Percentiles rank a stretch among this genome's conserved stretches.
phyloP scores from a whole-genome alignment of 2,888 invertebrate species.

The Hyposoter didymator region DNA sequence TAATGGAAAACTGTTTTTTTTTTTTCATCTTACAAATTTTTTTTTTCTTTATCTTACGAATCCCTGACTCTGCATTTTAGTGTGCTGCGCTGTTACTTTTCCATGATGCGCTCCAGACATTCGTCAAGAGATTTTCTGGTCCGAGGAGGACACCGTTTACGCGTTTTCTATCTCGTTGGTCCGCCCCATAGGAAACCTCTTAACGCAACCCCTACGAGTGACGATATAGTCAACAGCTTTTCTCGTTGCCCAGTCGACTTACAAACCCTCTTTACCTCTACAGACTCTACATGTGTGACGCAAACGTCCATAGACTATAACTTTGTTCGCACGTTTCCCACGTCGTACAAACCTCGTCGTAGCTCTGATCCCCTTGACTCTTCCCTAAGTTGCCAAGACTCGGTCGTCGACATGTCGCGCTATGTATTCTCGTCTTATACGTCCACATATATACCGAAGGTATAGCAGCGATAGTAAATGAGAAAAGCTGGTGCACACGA shows the following conservation, averaged over 20 bases:
- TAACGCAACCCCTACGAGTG: constrained; percentile 40
- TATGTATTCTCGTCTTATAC: constrained; percentile 25
- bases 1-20: too few relatives aligned
- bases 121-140: not conserved
- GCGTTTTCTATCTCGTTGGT: constrained; percentile 34
- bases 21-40: too few relatives aligned
- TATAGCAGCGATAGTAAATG: constrained; percentile 32
- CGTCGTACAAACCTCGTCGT: constrained; percentile 36
- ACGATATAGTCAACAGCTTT: constrained; percentile 37
- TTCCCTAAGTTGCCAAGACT: constrained; percentile 43
- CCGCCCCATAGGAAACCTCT: constrained; percentile 35
- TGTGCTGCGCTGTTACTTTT: not conserved
- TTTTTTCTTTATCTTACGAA: too few relatives aligned
- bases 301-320: constrained; percentile 5
- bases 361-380: constrained; percentile 50
- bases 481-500: constrained; percentile 26
- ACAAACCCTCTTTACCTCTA: constrained; percentile 52
- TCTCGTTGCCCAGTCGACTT: constrained; percentile 43
- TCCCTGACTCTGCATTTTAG: not conserved
- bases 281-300: not conserved
- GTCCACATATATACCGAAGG: not conserved
- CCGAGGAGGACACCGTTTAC: not conserved
- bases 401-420: constrained; percentile 52
- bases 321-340: constrained; percentile 43
- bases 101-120: not conserved